Percentiles rank a stretch among this genome's conserved stretches.
These are phyloP conservation scores for Apostichopus parvimensis DNA, from an alignment of 35 echinoderm and acorn worm species.

Conservation along the genomic window DNA sequence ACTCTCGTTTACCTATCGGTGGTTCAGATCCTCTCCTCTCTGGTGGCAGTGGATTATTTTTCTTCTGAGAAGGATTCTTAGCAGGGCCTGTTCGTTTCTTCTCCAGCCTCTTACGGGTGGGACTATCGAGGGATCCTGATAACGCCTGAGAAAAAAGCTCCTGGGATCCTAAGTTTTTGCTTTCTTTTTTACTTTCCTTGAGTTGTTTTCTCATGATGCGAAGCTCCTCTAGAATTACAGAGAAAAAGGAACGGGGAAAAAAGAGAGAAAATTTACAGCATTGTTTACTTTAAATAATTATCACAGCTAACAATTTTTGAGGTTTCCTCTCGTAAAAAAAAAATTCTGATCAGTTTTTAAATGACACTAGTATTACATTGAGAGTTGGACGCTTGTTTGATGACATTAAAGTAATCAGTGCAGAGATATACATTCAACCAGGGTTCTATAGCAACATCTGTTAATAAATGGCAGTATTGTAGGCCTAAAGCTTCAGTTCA, in stretches of 20 bases:
- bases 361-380: too few species aligned
- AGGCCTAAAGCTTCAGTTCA: too few species aligned
- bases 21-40: not conserved
- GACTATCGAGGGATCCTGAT: not conserved
- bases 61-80: not conserved
- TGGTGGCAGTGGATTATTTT: not conserved
- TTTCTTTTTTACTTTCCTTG: slow-evolving; percentile 39
- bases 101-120: not conserved
- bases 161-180: slow-evolving; percentile 11
- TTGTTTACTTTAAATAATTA: too few species aligned
- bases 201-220: slow-evolving; percentile 56
- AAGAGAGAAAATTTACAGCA: not conserved
- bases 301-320: too few species aligned
- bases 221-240: slow-evolving; percentile 42
- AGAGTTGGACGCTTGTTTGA: too few species aligned
- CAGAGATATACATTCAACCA: too few species aligned
- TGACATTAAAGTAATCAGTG: too few species aligned
- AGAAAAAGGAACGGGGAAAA: too few species aligned
- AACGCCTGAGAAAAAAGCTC: slow-evolving; percentile 73
- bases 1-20: not conserved
- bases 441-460: too few species aligned
- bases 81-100: not conserved
- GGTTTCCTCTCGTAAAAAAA: too few species aligned
- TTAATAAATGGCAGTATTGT: too few species aligned
- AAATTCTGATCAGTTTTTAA: too few species aligned